Evolutionary conservation across 2,888 invertebrate genomes (phyloP).

Genomic region (Polylopha cassiicola): DNA sequence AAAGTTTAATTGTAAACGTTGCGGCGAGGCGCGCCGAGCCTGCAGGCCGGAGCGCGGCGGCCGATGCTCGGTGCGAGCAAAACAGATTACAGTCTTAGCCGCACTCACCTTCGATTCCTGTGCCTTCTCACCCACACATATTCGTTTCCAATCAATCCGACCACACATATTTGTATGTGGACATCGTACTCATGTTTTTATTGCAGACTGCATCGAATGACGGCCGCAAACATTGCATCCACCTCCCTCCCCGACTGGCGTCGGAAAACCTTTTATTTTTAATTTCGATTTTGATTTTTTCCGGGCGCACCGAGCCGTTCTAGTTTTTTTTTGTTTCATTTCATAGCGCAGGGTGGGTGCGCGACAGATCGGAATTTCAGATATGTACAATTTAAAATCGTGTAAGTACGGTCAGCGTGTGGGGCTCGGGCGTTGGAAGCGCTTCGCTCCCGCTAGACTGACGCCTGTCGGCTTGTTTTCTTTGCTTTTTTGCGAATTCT

Average conservation of each 20-base stretch:
- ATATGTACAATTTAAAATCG: slow-evolving; percentile 78
- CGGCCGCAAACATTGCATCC: slow-evolving; percentile 73
- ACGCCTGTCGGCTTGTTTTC: slow-evolving; percentile 76
- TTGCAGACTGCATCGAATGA: slow-evolving; percentile 74
- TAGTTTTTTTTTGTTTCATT: slow-evolving; percentile 77
- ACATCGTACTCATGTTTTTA: slow-evolving; percentile 67
- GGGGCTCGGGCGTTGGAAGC: slow-evolving; percentile 35
- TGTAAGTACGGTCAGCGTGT: slow-evolving; percentile 74
- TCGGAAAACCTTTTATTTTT: slow-evolving; percentile 72
- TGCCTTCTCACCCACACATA: slow-evolving; percentile 57
- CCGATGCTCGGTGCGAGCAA: slow-evolving; percentile 59
- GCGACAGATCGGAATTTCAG: slow-evolving; percentile 78
- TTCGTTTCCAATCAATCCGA: slow-evolving; percentile 77
- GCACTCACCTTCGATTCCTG: slow-evolving; percentile 73
- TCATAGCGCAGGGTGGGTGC: slow-evolving; percentile 75
- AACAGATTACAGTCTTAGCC: slow-evolving; percentile 77
- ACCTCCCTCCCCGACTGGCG: slow-evolving; percentile 57
- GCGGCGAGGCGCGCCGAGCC: slow-evolving; percentile 27
- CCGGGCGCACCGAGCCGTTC: slow-evolving; percentile 65
- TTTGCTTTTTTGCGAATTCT: slow-evolving; percentile 75
- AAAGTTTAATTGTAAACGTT: slow-evolving; percentile 75
- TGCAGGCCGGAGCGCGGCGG: slow-evolving; percentile 30
- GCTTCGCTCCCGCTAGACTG: slow-evolving; percentile 65
- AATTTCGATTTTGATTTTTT: slow-evolving; percentile 77
- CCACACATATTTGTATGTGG: slow-evolving; percentile 73